These are phyloP conservation scores for Semnornis frantzii DNA, from an alignment of 2,113 vertebrate genomes.

Conservation along the genomic window DNA sequence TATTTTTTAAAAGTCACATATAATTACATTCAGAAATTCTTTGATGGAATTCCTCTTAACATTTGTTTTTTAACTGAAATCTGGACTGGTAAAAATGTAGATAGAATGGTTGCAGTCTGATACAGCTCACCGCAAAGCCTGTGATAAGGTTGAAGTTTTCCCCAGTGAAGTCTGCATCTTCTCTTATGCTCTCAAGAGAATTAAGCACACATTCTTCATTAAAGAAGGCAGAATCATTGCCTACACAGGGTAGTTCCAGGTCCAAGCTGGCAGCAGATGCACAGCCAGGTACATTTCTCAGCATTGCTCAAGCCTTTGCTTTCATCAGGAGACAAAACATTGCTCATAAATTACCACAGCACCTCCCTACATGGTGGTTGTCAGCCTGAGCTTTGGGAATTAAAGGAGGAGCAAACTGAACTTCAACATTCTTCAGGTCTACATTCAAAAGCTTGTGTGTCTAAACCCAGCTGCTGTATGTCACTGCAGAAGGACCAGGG, in stretches of 20 bases:
- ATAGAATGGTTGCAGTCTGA: conserved; percentile 30
- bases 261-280: neutral
- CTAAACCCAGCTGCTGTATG: neutral
- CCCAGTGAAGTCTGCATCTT: neutral
- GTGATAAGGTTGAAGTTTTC: neutral
- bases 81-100: conserved; percentile 60
- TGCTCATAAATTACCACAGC: neutral
- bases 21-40: conserved; percentile 72
- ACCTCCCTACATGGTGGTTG: neutral
- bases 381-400: neutral
- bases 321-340: neutral
- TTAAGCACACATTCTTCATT: neutral
- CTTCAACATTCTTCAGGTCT: conserved; percentile 16
- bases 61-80: conserved; percentile 16
- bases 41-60: neutral
- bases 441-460: conserved; percentile 24
- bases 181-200: neutral
- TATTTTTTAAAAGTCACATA: conserved; percentile 53
- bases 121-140: conserved; percentile 35
- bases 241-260: neutral
- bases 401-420: neutral
- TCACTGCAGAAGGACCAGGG: neutral
- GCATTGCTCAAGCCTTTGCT: neutral
- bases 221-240: neutral
- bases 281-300: neutral